Percentiles rank a stretch among this genome's conserved stretches.
phyloP scores from a whole-genome alignment of 2,888 invertebrate species.

The Dichetophora obliterata region DNA sequence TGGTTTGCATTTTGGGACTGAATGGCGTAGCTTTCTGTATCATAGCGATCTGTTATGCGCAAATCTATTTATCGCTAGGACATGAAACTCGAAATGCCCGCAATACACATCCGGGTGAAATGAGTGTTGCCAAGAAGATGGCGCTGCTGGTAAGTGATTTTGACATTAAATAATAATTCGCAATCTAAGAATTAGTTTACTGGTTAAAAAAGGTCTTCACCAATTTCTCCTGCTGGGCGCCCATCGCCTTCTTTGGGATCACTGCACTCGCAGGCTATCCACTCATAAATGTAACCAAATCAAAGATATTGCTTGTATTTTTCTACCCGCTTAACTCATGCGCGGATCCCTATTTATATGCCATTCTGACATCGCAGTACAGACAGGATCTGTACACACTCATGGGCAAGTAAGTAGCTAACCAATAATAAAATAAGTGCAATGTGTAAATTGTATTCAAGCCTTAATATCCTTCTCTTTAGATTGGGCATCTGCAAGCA shows the following conservation, averaged over 20 bases:
- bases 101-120: conserved; percentile 73
- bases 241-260: conserved; percentile 89
- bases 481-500: conserved; percentile 73
- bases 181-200: neutral
- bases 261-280: conserved; percentile 88
- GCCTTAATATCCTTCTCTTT: conserved; percentile 30
- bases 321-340: conserved; percentile 93
- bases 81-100: conserved; percentile 75
- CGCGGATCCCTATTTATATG: conserved; percentile 93
- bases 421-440: neutral
- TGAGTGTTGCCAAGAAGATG: conserved; percentile 90
- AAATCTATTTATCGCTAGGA: conserved; percentile 86
- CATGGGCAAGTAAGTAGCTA: conserved; percentile 73
- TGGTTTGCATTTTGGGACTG: conserved; percentile 80
- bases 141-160: conserved; percentile 83
- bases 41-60: conserved; percentile 87
- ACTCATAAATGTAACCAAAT: conserved; percentile 84
- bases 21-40: conserved; percentile 86
- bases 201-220: conserved; percentile 74
- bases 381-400: conserved; percentile 80
- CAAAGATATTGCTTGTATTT: conserved; percentile 87
- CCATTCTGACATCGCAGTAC: conserved; percentile 89
- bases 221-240: conserved; percentile 87
- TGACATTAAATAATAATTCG: no score
- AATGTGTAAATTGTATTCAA: neutral